Percentiles rank a stretch among this genome's conserved stretches.
Conservation (phyloP, 2,113 vertebrate species). For the Solenodon paradoxus region DNA sequence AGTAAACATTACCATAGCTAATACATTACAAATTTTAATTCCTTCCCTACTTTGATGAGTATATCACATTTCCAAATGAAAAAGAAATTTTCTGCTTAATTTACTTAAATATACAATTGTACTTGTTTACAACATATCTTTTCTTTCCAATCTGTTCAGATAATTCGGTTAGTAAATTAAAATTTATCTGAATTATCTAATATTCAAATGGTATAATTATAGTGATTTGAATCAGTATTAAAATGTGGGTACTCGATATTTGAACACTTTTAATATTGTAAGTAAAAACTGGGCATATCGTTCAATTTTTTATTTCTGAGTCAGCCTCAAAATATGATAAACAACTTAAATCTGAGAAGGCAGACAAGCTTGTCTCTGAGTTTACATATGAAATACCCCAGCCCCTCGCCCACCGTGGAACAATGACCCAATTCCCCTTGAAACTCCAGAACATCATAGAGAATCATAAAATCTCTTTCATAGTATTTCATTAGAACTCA, state of each 20-base stretch:
- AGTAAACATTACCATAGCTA: not conserved
- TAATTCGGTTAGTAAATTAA: not conserved
- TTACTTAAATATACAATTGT: not conserved
- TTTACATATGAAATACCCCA: not conserved
- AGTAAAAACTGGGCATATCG: not conserved
- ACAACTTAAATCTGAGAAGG: not conserved
- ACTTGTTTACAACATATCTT: not conserved
- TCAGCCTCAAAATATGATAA: not conserved
- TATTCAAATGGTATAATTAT: not conserved
- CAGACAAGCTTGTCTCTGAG: not conserved
- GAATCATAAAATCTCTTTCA: not conserved
- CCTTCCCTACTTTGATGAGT: not conserved
- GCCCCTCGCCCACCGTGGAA: not conserved
- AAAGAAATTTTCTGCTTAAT: not conserved
- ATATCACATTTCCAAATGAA: not conserved
- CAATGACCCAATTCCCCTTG: not conserved
- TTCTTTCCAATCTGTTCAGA: not conserved
- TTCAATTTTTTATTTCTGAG: not conserved
- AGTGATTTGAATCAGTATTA: not conserved
- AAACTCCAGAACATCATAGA: not conserved
- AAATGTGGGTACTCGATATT: not conserved
- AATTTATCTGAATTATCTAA: not conserved
- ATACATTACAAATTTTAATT: not conserved
- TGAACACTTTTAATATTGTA: not conserved
- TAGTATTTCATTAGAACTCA: no score